A percentile compares a stretch with the other conserved stretches of the same genome.
Evolutionary conservation across 2,113 vertebrate species (phyloP).

Genomic region (Acrocephalus arundinaceus): DNA sequence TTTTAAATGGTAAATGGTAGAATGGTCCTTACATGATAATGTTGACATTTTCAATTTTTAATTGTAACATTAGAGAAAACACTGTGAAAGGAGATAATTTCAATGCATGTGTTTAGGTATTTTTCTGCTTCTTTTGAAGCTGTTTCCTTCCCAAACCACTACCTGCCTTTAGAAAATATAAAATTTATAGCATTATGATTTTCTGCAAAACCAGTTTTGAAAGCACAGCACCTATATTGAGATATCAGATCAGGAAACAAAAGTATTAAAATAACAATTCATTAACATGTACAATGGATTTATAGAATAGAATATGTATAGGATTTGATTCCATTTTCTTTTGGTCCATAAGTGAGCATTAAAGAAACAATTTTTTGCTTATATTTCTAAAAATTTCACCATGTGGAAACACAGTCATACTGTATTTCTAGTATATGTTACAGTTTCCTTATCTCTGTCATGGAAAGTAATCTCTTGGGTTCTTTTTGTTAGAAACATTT

Average conservation of each 20-base stretch:
- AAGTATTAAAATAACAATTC: background rate
- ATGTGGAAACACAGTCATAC: background rate
- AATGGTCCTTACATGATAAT: background rate
- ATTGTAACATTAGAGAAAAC: background rate
- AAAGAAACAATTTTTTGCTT: background rate
- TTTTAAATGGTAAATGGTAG: background rate
- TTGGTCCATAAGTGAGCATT: background rate
- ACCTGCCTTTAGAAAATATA: background rate
- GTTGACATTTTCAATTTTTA: background rate
- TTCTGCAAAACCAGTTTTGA: background rate
- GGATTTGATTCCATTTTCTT: background rate
- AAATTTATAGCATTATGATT: background rate
- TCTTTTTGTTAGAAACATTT: background rate
- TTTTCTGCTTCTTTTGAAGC: background rate
- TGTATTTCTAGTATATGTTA: background rate
- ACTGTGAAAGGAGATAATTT: background rate
- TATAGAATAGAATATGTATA: background rate
- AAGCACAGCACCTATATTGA: background rate
- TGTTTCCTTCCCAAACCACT: background rate
- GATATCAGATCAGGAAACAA: background rate
- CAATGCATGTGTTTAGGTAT: background rate
- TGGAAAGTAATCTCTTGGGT: background rate
- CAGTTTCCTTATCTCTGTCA: background rate
- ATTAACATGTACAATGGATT: background rate
- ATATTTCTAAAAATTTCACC: background rate